Evolutionary conservation across 2,888 invertebrate species (phyloP).

Genomic region (Parelbella ahira): DNA sequence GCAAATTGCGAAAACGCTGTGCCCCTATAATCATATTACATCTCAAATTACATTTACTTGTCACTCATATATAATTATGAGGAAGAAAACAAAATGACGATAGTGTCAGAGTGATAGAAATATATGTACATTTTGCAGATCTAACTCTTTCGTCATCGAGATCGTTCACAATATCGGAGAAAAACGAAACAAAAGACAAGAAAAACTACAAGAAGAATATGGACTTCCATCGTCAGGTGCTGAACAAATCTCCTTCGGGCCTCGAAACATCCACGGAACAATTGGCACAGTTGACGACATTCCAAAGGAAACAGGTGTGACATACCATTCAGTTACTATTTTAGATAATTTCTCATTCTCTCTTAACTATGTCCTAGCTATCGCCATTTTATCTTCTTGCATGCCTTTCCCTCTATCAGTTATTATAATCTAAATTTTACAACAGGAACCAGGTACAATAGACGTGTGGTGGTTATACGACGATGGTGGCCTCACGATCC

Average conservation of each 20-base stretch:
- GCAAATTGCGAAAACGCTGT: too few species aligned
- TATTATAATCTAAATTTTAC: too few species aligned
- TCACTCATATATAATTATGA: too few species aligned
- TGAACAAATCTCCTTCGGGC: conserved; percentile 80
- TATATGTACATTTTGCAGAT: conserved; percentile 43
- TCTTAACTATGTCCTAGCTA: too few species aligned
- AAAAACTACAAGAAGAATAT: conserved; percentile 54
- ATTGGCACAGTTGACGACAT: conserved; percentile 85
- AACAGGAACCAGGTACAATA: conserved; percentile 89
- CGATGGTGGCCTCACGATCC: conserved; percentile 92
- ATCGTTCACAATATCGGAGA: conserved; percentile 68
- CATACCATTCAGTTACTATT: too few species aligned
- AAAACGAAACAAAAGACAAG: conserved; percentile 50
- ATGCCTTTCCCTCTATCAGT: too few species aligned
- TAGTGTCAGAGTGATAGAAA: too few species aligned
- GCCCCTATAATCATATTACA: too few species aligned
- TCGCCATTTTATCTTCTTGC: too few species aligned
- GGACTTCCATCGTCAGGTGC: conserved; percentile 67
- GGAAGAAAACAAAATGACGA: too few species aligned
- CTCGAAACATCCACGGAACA: conserved; percentile 83
- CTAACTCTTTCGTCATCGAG: conserved; percentile 58
- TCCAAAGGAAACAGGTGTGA: conserved; percentile 86
- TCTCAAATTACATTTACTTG: too few species aligned
- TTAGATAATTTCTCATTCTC: too few species aligned
- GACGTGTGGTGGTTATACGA: conserved; percentile 99